Evolutionary conservation across 2,888 invertebrate genomes (phyloP).

Genomic region (Pseudococcus viburni): DNA sequence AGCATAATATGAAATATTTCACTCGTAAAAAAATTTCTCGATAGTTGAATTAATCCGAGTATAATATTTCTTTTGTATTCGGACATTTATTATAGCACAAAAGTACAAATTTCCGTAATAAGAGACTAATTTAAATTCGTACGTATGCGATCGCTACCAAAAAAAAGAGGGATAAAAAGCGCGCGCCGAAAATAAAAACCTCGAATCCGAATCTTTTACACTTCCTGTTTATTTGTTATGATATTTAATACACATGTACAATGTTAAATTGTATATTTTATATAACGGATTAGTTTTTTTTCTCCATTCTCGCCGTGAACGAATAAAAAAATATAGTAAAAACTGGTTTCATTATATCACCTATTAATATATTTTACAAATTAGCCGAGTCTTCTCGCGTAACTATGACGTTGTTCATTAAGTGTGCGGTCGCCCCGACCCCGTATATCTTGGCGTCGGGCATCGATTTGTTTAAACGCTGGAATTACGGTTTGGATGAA

Average conservation of each 20-base stretch:
- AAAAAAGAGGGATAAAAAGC: not conserved
- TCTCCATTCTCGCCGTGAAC: not conserved
- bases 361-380: slow-evolving; percentile 47
- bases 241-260: slow-evolving; percentile 47
- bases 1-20: slow-evolving; percentile 1
- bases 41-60: slow-evolving; percentile 25
- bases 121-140: slow-evolving; percentile 50
- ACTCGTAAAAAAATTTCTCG: slow-evolving; percentile 10
- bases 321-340: slow-evolving; percentile 34
- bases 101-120: slow-evolving; percentile 50
- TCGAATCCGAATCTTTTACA: slow-evolving; percentile 29
- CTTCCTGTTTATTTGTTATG: slow-evolving; percentile 56
- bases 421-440: not conserved
- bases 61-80: slow-evolving; percentile 47
- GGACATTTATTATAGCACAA: slow-evolving; percentile 34
- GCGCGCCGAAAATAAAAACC: slow-evolving; percentile 37
- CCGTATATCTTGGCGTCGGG: not conserved
- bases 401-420: slow-evolving; percentile 18
- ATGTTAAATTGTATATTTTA: slow-evolving; percentile 57
- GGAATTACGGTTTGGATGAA: slow-evolving; percentile 3
- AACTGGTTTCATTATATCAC: slow-evolving; percentile 45
- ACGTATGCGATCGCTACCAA: not conserved
- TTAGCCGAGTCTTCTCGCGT: slow-evolving; percentile 26
- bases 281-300: slow-evolving; percentile 47
- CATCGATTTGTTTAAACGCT: not conserved